Evolutionary conservation across 2,888 invertebrate genomes (phyloP), one percentile per base, ranked within the genome.

Genomic region (Caprella mutica): DNA sequence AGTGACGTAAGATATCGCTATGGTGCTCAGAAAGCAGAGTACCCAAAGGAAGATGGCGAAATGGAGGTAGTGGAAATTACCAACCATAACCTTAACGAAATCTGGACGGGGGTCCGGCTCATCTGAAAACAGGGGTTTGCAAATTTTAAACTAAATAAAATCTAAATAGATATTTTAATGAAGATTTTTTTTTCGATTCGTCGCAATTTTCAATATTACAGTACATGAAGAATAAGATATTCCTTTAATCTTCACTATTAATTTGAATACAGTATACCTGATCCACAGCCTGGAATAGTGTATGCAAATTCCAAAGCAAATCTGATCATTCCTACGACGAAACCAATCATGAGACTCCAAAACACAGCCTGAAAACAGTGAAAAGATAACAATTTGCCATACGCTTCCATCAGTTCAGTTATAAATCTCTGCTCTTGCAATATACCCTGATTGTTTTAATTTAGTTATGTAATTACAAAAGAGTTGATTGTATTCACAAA

Each of bases 251-350:
- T n/a, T n/a, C n/a, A n/a, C n/a, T n/a, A n/a, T n/a, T n/a, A n/a
- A n/a, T n/a, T n/a, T n/a, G n/a, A n/a, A n/a, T n/a, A n/a, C n/a
- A n/a, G n/a, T n/a, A 58, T 58, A 43, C 46, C 57, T 30, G 68
- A 65, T 14, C 72, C 72, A 65, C 78, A 78, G 0, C 72, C 67
- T 1, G 74, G 74, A n/a, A 69, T 69, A 2, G 69, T 60, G 69
- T 75, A 78, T 12, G 71, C 67, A 67, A 76, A 77, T 68, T 78
- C 78, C 72, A 76, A 71, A 29, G 71, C 68, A 66, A 78, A 78
- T 33, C 78, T 70, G n/a, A 72, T 68, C 2, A 72, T 52, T n/a
- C 77, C 77, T 27, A 75, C 69, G 14, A 71, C 68, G 14, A 78
- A 68, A 1, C 78, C 78, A 12, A 72, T 66, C 73, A 79, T 76